Evolutionary conservation across 2,797 vertebrate genomes (phyloP).

Genomic region (Sebastiscus albofasciatus): DNA sequence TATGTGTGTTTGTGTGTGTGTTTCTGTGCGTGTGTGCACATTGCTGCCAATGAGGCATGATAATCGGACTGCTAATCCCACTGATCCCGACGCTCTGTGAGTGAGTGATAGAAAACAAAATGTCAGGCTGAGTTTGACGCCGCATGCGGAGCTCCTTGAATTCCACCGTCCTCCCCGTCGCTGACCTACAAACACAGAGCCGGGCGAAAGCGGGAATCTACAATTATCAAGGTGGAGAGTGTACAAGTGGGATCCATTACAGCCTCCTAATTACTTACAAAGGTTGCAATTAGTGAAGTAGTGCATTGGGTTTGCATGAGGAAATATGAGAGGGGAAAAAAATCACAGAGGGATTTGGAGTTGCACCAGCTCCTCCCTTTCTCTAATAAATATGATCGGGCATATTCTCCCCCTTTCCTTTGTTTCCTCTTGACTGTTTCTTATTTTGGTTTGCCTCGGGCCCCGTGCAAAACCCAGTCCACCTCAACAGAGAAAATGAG

Average conservation of each 20-base stretch:
- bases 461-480: slow-evolving; percentile 33
- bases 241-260: slow-evolving; percentile 60
- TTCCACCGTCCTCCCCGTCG: not conserved
- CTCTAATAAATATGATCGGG: slow-evolving; percentile 47
- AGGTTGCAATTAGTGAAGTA: slow-evolving; percentile 52
- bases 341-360: slow-evolving; percentile 33
- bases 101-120: slow-evolving; percentile 51
- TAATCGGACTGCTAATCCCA: slow-evolving; percentile 65
- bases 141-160: slow-evolving; percentile 4
- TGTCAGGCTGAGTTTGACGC: slow-evolving; percentile 30
- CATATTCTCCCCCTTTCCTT: slow-evolving; percentile 29
- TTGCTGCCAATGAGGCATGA: slow-evolving; percentile 40
- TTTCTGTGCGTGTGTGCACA: not conserved
- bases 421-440: slow-evolving; percentile 57
- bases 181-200: slow-evolving; percentile 21
- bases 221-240: slow-evolving; percentile 54
- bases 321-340: slow-evolving; percentile 26
- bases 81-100: slow-evolving; percentile 33
- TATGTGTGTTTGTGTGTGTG: not conserved
- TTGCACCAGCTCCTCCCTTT: slow-evolving; percentile 8
- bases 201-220: not conserved
- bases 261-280: slow-evolving; percentile 51
- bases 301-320: slow-evolving; percentile 10
- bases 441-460: slow-evolving; percentile 58
- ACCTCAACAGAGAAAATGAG: slow-evolving; percentile 63